Evolutionary conservation across 2,113 vertebrate genomes (phyloP).

Genomic region (Phaetusa simplex): DNA sequence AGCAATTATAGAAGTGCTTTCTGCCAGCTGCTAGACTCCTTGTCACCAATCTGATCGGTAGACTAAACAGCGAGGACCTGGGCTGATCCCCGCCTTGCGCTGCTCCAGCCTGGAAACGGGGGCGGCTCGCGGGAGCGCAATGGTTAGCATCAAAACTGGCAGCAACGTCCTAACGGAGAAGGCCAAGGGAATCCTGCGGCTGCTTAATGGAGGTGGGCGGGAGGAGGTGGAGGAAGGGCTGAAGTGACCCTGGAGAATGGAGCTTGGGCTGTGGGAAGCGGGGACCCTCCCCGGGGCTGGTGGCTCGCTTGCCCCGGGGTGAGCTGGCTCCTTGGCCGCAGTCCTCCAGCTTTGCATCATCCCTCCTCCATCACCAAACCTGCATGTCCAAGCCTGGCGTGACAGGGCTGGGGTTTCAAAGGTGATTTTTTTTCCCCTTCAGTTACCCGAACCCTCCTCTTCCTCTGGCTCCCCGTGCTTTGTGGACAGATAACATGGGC

Average conservation of each 20-base stretch:
- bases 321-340: neutral
- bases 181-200: slow-evolving; percentile 65
- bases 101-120: slow-evolving; percentile 64
- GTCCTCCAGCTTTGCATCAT: neutral
- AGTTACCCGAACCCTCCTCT: neutral
- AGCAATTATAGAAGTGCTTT: slow-evolving; percentile 51
- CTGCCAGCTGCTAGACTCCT: slow-evolving; percentile 80
- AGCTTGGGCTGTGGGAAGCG: neutral
- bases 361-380: neutral
- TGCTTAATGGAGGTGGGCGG: neutral
- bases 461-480: neutral
- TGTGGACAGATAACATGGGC: neutral
- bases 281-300: neutral
- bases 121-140: slow-evolving; percentile 29
- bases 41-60: slow-evolving; percentile 92
- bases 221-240: neutral
- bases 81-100: slow-evolving; percentile 49
- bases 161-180: slow-evolving; percentile 69
- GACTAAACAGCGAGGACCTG: slow-evolving; percentile 89
- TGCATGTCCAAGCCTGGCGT: rapidly evolving
- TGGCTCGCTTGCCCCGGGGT: rapidly evolving
- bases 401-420: neutral
- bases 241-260: neutral
- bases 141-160: slow-evolving; percentile 82
- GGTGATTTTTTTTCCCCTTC: neutral